Conservation (phyloP, 2,888 invertebrate genomes). For the Eledona agricola region DNA sequence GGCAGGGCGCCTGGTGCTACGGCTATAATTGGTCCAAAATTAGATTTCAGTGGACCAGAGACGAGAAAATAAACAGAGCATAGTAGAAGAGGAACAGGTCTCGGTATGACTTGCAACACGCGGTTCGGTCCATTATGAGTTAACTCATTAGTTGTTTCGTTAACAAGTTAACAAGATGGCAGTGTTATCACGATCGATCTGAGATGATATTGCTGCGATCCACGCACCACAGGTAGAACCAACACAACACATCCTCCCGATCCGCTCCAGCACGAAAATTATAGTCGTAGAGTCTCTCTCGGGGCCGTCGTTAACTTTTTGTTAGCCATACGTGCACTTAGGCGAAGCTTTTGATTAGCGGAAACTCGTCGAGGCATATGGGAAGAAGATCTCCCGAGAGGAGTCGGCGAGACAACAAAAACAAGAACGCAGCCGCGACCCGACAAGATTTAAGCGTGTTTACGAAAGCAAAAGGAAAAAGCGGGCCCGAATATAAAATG, state of each 20-base stretch:
- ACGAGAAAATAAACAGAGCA: slow-evolving; percentile 29
- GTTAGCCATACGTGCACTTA: slow-evolving; percentile 49
- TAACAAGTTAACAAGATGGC: slow-evolving; percentile 63
- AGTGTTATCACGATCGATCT: slow-evolving; percentile 59
- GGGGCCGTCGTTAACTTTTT: slow-evolving; percentile 52
- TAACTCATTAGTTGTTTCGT: slow-evolving; percentile 62
- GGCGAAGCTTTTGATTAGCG: slow-evolving; percentile 16
- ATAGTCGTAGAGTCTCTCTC: slow-evolving; percentile 52
- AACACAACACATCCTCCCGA: slow-evolving; percentile 43
- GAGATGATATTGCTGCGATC: slow-evolving; percentile 58
- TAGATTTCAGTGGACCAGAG: slow-evolving; percentile 21
- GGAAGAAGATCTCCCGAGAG: neutral
- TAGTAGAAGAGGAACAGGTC: slow-evolving; percentile 47
- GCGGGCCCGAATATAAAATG: slow-evolving; percentile 29
- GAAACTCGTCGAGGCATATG: slow-evolving; percentile 16
- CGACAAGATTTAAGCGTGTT: slow-evolving; percentile 41
- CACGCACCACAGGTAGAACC: slow-evolving; percentile 56
- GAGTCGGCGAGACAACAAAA: slow-evolving; percentile 18
- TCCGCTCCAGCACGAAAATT: slow-evolving; percentile 33
- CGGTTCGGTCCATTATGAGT: slow-evolving; percentile 57
- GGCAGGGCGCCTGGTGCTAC: slow-evolving; percentile 21
- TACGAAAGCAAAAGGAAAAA: slow-evolving; percentile 36
- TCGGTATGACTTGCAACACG: slow-evolving; percentile 59
- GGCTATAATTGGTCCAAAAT: slow-evolving; percentile 29
- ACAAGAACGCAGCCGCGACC: slow-evolving; percentile 12